Evolutionary conservation across 1,140 invertebrate species (phyloP).

Genomic region (Coelopa frigida): DNA sequence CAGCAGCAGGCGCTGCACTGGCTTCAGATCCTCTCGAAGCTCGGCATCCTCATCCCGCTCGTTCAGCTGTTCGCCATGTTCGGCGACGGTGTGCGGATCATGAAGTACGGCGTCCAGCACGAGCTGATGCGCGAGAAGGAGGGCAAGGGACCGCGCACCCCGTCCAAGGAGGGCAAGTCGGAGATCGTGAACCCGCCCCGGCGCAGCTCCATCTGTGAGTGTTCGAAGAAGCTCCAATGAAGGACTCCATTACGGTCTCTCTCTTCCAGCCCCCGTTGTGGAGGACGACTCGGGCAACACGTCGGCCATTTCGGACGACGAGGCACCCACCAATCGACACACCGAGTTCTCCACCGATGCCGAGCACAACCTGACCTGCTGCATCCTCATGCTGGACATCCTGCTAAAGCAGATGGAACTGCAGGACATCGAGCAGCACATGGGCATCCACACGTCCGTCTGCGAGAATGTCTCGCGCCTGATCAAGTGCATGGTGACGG

Average conservation of each 20-base stretch:
- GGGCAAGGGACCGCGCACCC: conserved; percentile 43
- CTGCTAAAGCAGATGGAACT: conserved; percentile 94
- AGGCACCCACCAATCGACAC: conserved; percentile 53
- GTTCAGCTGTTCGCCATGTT: conserved; percentile 83
- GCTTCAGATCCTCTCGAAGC: conserved; percentile 84
- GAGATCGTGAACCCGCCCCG: conserved; percentile 38
- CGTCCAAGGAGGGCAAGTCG: conserved; percentile 36
- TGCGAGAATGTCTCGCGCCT: conserved; percentile 70
- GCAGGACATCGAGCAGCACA: conserved; percentile 79
- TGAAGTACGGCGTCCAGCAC: conserved; percentile 50
- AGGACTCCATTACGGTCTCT: background rate
- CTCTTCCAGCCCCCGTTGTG: conserved; percentile 51
- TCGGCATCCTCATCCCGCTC: conserved; percentile 84
- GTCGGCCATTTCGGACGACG: conserved; percentile 64
- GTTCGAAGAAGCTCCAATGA: too few species aligned
- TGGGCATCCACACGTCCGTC: conserved; percentile 68
- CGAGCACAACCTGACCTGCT: conserved; percentile 80
- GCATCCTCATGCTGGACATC: conserved; percentile 94
- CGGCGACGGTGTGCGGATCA: conserved; percentile 66
- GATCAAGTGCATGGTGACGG: conserved; percentile 74
- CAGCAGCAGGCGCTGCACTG: conserved; percentile 92
- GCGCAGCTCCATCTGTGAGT: conserved; percentile 53
- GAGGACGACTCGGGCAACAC: conserved; percentile 64
- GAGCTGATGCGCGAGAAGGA: conserved; percentile 47
- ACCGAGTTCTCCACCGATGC: conserved; percentile 56